Evolutionary conservation across 2,888 invertebrate species (phyloP).

Genomic region (Pachliopta kotzebuea): DNA sequence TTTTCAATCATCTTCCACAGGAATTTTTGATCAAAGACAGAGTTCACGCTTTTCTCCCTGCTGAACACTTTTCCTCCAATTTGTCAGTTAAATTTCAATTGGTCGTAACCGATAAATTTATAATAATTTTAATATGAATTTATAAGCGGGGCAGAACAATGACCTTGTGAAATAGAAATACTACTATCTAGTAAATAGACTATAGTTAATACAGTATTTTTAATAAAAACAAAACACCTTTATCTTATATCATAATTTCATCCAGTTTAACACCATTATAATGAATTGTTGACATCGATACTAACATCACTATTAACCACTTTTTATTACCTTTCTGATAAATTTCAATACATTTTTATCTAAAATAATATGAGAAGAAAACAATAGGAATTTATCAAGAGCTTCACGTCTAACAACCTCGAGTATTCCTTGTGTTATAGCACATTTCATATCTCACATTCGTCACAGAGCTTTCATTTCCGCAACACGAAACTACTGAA

Average conservation of each 20-base stretch:
- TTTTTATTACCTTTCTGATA: no score
- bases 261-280: no score
- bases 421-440: background rate
- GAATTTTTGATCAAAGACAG: constrained; percentile 22
- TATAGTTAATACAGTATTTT: no score
- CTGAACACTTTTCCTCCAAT: constrained; percentile 5
- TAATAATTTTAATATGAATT: background rate
- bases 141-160: no score
- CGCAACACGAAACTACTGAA: constrained; percentile 6
- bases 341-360: background rate
- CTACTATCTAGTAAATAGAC: no score
- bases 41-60: constrained; percentile 2
- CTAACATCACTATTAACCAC: no score
- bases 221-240: no score
- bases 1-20: constrained; percentile 25
- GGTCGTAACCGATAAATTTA: background rate
- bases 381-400: background rate
- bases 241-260: no score
- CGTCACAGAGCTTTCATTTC: constrained; percentile 4
- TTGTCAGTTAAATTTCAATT: constrained; percentile 1
- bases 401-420: background rate
- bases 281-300: no score
- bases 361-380: background rate
- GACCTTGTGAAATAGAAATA: no score
- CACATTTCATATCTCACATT: constrained; percentile 3